Conservation (phyloP, 2,113 vertebrate species). For the Callaeas wilsoni region DNA sequence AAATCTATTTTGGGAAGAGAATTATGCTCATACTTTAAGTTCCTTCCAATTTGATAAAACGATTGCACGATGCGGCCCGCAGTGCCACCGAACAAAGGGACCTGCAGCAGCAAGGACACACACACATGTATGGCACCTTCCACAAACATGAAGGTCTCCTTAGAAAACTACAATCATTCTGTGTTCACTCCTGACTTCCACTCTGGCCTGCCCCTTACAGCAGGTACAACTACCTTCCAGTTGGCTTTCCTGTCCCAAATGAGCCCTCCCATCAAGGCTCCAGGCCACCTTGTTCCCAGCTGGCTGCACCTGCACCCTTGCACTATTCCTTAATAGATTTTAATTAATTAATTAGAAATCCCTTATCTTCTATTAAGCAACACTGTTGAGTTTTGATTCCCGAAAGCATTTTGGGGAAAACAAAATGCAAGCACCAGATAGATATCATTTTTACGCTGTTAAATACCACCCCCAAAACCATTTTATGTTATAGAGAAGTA, state of each 20-base stretch:
- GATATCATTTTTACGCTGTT: not conserved
- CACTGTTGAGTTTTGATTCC: not conserved
- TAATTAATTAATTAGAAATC: not conserved
- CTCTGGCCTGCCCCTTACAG: not conserved
- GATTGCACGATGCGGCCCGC: not conserved
- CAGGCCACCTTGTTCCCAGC: not conserved
- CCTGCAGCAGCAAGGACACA: not conserved
- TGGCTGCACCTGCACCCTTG: not conserved
- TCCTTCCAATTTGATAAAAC: not conserved
- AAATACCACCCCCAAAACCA: not conserved
- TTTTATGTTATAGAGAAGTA: not conserved
- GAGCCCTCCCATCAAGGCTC: not conserved
- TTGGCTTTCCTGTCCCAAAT: not conserved
- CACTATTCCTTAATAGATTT: not conserved
- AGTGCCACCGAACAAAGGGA: not conserved
- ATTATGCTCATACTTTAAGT: not conserved
- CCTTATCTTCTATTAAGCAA: not conserved
- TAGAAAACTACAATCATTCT: not conserved
- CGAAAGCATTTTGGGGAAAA: not conserved
- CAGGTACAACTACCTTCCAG: not conserved
- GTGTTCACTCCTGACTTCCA: not conserved
- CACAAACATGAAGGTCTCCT: not conserved
- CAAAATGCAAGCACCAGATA: not conserved
- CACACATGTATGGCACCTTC: rapidly evolving
- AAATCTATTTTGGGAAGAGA: not conserved